Evolutionary conservation across 2,797 vertebrate species (phyloP).

Genomic region (Phalanger gymnotis): DNA sequence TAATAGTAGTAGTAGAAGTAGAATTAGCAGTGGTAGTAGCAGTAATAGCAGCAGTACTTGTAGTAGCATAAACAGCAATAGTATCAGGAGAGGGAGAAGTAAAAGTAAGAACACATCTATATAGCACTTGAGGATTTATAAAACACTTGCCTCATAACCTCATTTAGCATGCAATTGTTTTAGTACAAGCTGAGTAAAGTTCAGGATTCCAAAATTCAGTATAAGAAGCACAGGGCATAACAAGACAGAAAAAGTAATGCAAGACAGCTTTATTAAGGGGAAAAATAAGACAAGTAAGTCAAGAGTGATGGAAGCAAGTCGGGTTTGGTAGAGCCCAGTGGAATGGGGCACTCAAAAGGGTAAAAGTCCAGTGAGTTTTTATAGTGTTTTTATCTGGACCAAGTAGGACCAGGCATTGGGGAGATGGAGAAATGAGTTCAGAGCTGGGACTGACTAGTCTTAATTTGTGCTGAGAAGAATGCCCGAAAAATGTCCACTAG

Average conservation of each 20-base stretch:
- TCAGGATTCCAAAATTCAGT: neutral
- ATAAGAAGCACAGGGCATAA: neutral
- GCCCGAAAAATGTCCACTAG: neutral
- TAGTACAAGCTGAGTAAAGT: neutral
- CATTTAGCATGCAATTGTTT: neutral
- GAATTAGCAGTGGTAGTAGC: too few species aligned
- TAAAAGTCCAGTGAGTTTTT: neutral
- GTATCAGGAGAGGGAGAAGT: too few species aligned
- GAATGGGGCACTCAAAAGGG: neutral
- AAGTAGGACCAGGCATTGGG: neutral
- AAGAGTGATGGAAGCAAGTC: neutral
- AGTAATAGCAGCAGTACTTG: too few species aligned
- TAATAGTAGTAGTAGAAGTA: too few species aligned
- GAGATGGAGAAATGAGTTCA: neutral
- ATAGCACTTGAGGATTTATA: neutral
- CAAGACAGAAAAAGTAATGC: neutral
- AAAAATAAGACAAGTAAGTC: neutral
- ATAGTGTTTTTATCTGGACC: too few species aligned
- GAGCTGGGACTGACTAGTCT: neutral
- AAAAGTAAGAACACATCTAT: neutral
- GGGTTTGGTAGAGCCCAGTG: neutral
- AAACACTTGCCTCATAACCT: neutral
- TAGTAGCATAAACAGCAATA: too few species aligned
- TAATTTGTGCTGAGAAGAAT: neutral
- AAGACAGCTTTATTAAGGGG: neutral